These are phyloP conservation scores for Homarus gammarus DNA, from an alignment of 2,888 invertebrate genomes.

Conservation along the genomic window DNA sequence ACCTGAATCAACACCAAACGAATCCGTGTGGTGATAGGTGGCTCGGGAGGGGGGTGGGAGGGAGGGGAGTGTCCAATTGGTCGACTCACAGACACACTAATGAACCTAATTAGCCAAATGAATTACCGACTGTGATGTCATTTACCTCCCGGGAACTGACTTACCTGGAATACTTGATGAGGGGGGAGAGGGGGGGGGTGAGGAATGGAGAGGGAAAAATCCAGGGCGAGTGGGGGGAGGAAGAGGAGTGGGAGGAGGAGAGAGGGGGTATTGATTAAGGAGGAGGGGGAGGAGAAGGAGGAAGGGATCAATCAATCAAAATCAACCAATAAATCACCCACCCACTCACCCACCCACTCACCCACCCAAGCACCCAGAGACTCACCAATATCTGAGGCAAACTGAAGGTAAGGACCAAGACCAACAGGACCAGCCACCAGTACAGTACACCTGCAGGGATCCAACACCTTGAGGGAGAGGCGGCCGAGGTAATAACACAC, in stretches of 20 bases:
- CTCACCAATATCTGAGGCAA: conserved; percentile 58
- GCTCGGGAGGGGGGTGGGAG: not conserved
- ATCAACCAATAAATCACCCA: too few relatives aligned
- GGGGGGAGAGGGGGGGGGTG: not conserved
- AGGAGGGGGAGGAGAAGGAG: too few relatives aligned
- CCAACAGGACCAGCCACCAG: conserved; percentile 43
- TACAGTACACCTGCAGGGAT: conserved; percentile 69
- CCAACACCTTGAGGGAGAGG: conserved; percentile 1
- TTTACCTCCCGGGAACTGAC: not conserved
- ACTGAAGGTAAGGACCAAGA: conserved; percentile 40
- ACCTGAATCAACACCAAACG: not conserved
- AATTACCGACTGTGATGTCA: too few relatives aligned
- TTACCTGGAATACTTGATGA: not conserved
- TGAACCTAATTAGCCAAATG: too few relatives aligned
- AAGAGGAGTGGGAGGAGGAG: not conserved
- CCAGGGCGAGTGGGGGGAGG: not conserved
- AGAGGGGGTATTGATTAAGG: not conserved
- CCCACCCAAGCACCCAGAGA: too few relatives aligned
- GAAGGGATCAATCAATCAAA: too few relatives aligned
- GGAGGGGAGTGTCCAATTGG: not conserved
- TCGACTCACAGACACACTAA: too few relatives aligned
- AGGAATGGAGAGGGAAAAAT: not conserved
- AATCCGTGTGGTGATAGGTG: not conserved
- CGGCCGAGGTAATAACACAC: conserved; percentile 59
- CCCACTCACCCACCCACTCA: not conserved